Percentiles rank a stretch among this genome's conserved stretches.
These are phyloP conservation scores for Nerophis lumbriciformis DNA, from an alignment of 2,113 vertebrate genomes.

Conservation along the genomic window DNA sequence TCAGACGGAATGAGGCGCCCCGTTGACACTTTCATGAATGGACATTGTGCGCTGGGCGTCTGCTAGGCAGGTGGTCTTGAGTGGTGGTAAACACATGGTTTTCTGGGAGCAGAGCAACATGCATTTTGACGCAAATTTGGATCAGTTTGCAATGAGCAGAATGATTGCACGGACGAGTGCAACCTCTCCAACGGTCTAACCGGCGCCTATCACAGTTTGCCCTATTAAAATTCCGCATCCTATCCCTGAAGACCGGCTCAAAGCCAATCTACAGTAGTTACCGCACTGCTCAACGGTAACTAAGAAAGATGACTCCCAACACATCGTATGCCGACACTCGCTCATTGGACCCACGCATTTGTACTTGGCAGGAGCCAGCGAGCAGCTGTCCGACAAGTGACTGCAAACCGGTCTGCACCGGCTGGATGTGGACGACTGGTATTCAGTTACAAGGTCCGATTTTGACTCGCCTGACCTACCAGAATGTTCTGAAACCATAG, in stretches of 20 bases:
- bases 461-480: not conserved
- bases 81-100: constrained; percentile 25
- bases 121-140: constrained; percentile 12
- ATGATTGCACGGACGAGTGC: constrained; percentile 25
- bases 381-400: constrained; percentile 5
- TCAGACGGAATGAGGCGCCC: constrained; percentile 28
- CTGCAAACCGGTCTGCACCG: constrained; percentile 13
- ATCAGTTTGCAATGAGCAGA: constrained; percentile 26
- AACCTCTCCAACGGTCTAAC: not conserved
- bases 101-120: constrained; percentile 22
- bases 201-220: constrained; percentile 34
- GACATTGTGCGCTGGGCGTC: not conserved
- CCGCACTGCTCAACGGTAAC: constrained; percentile 21
- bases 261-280: constrained; percentile 26
- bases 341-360: not conserved
- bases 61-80: constrained; percentile 38
- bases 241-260: constrained; percentile 9
- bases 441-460: not conserved
- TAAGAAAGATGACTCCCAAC: constrained; percentile 11
- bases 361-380: not conserved
- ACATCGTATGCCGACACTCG: not conserved
- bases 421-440: not conserved
- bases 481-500: not conserved
- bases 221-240: constrained; percentile 23
- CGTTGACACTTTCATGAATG: constrained; percentile 7